phyloP scores from a whole-genome alignment of 2,113 vertebrate genomes.

The Mirza zaza region DNA sequence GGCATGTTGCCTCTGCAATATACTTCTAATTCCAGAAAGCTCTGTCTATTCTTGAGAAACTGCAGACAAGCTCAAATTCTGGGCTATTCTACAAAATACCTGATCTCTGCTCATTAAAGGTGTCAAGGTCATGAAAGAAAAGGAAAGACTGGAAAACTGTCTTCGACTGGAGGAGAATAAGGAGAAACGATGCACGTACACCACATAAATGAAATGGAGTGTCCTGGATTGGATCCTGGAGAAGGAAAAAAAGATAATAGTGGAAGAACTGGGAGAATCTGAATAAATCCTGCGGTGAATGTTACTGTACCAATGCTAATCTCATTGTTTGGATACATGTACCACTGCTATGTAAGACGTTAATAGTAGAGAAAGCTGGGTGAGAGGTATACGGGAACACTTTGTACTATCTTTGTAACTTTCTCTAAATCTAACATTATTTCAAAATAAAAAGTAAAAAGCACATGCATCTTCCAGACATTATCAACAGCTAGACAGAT shows the following conservation, averaged over 20 bases:
- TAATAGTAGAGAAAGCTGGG: not conserved
- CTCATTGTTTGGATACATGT: not conserved
- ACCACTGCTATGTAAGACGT: not conserved
- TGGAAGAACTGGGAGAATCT: not conserved
- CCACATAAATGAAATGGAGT: not conserved
- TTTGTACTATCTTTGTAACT: not conserved
- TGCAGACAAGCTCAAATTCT: not conserved
- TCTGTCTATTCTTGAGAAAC: not conserved
- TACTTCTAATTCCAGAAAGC: not conserved
- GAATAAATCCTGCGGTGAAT: not conserved
- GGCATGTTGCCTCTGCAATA: fast-evolving
- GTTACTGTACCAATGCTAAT: not conserved
- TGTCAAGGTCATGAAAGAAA: not conserved
- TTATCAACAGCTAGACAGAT: no score
- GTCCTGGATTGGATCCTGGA: not conserved
- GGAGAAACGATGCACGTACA: not conserved
- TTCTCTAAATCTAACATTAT: conserved; percentile 9
- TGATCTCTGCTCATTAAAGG: not conserved
- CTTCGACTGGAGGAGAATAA: not conserved
- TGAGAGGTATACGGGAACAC: not conserved
- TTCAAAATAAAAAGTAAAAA: conserved; percentile 32
- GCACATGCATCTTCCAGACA: not conserved
- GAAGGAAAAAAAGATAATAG: not conserved
- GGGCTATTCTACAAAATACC: not conserved
- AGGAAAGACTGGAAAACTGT: not conserved